Conservation (phyloP, 2,113 vertebrate genomes). For the Cyphomyrus plagiostoma region DNA sequence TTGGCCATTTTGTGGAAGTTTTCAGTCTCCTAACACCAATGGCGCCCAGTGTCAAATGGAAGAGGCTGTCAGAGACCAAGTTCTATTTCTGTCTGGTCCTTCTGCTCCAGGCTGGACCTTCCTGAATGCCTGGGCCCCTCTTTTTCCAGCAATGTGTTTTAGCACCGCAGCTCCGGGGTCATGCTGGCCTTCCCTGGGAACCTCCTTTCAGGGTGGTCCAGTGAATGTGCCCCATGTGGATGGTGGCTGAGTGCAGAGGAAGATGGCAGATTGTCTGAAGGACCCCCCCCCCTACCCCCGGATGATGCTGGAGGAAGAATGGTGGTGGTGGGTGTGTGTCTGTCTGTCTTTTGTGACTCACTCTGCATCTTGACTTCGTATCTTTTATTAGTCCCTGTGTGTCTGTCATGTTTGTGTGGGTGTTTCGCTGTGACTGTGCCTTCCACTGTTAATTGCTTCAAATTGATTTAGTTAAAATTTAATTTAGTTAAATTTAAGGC, state of each 20-base stretch:
- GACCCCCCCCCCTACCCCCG: background rate
- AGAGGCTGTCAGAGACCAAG: background rate
- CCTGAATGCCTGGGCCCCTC: background rate
- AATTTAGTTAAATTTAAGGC: background rate
- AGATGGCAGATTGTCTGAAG: background rate
- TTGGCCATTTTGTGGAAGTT: background rate
- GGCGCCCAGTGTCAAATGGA: background rate
- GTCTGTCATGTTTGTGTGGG: background rate
- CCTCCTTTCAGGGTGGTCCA: background rate
- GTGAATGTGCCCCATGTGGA: background rate
- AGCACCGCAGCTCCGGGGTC: background rate
- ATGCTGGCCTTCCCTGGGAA: background rate
- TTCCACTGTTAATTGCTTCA: background rate
- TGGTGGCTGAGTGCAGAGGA: background rate
- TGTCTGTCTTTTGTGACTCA: background rate
- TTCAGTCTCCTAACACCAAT: background rate
- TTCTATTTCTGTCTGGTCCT: background rate
- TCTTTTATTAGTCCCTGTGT: background rate
- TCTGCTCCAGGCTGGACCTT: background rate
- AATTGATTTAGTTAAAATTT: background rate
- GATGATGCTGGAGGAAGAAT: background rate
- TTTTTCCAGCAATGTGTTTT: background rate
- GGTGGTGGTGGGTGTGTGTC: background rate
- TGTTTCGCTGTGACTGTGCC: background rate
- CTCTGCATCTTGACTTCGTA: background rate